Evolutionary conservation across 2,797 vertebrate species (phyloP).

Genomic region (Sylvia borin): DNA sequence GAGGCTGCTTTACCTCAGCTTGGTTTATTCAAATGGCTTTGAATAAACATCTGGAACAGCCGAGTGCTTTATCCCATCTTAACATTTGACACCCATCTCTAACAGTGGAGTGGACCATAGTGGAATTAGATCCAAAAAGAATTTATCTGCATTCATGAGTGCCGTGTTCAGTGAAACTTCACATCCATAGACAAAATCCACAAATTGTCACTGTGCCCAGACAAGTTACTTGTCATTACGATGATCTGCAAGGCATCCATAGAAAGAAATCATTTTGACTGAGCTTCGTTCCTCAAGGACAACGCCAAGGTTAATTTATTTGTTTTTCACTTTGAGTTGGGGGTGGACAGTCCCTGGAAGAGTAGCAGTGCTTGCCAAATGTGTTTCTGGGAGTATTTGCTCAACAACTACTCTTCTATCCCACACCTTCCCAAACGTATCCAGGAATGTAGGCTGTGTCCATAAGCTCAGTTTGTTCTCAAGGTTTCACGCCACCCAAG

Average conservation of each 20-base stretch:
- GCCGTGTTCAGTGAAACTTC: conserved; percentile 52
- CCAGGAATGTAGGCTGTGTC: background rate
- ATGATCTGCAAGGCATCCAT: conserved; percentile 64
- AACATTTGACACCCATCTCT: conserved; percentile 7
- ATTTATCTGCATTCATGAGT: conserved; percentile 47
- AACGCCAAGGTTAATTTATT: conserved; percentile 74
- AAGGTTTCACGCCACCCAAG: background rate
- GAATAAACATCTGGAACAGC: conserved; percentile 35
- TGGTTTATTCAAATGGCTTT: conserved; percentile 6
- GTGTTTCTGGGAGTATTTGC: background rate
- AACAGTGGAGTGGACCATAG: background rate
- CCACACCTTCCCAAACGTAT: background rate
- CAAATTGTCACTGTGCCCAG: conserved; percentile 73
- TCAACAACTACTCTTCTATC: background rate
- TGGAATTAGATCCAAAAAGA: conserved; percentile 53
- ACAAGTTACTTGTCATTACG: conserved; percentile 67
- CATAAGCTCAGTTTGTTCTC: background rate
- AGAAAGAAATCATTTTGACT: conserved; percentile 69
- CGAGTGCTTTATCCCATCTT: conserved; percentile 1
- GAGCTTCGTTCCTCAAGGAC: conserved; percentile 70
- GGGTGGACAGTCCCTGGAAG: conserved; percentile 68
- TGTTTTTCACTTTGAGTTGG: conserved; percentile 53
- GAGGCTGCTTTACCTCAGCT: background rate
- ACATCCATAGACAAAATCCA: conserved; percentile 64
- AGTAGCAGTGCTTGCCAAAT: conserved; percentile 49